Conservation (phyloP, 2,797 vertebrate species). For the Simalia tracyae region DNA sequence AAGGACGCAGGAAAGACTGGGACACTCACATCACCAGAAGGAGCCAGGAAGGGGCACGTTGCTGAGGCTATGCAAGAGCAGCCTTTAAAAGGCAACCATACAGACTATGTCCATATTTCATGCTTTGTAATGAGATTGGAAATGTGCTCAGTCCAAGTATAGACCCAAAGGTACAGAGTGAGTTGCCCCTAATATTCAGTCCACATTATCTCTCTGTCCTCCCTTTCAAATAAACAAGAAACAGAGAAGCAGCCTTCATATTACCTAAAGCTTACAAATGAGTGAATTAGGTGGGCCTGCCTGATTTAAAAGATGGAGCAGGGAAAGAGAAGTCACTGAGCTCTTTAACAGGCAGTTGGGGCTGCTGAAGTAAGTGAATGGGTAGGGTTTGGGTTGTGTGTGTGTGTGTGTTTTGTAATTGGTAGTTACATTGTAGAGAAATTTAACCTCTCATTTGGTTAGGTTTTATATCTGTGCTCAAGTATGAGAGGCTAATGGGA, state of each 20-base stretch:
- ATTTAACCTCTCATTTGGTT: not conserved
- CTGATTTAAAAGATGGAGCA: not conserved
- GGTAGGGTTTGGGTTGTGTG: not conserved
- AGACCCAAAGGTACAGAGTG: not conserved
- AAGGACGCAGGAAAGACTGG: not conserved
- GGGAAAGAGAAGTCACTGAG: not conserved
- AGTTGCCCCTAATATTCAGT: not conserved
- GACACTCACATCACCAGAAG: slow-evolving; percentile 7
- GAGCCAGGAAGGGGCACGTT: not conserved
- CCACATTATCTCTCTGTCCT: rapidly evolving
- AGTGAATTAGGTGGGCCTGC: not conserved
- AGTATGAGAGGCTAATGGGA: not conserved
- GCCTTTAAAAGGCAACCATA: not conserved
- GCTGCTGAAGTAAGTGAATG: not conserved
- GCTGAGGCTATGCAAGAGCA: not conserved
- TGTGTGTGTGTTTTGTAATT: not conserved
- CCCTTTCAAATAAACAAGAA: rapidly evolving
- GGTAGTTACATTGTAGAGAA: not conserved
- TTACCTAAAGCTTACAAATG: not conserved
- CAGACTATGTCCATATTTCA: not conserved
- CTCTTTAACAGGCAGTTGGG: not conserved
- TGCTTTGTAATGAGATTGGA: slow-evolving; percentile 1
- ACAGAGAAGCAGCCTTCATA: not conserved
- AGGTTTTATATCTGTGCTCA: not conserved
- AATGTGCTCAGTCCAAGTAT: not conserved